These are phyloP conservation scores for Alcis repandata DNA, from an alignment of 2,888 invertebrate species.

Conservation along the genomic window DNA sequence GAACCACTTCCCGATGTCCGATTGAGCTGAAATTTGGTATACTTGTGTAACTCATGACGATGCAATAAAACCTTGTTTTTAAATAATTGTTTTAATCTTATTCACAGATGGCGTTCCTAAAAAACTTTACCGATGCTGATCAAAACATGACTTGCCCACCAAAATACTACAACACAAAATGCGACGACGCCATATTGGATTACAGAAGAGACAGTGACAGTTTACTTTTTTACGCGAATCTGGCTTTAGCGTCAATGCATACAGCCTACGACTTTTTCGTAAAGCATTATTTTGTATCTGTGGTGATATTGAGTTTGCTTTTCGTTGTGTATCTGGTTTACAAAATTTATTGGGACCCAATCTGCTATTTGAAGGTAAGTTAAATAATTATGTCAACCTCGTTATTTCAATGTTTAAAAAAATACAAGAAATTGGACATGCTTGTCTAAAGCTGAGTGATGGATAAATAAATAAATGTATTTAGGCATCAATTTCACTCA, in stretches of 20 bases:
- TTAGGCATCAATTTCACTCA: no score
- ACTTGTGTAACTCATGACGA: no score
- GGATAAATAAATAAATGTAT: no score
- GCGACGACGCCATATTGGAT: conserved; percentile 13
- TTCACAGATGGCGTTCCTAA: conserved; percentile 18
- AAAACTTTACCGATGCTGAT: neutral
- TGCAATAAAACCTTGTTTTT: no score
- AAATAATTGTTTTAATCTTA: neutral
- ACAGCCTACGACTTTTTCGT: neutral
- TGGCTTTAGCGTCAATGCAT: conserved; percentile 1
- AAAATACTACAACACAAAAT: neutral
- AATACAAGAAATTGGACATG: no score
- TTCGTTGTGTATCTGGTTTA: neutral
- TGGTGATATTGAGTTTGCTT: neutral
- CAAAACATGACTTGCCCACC: neutral
- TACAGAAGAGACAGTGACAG: conserved; percentile 2
- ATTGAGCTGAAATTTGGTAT: no score
- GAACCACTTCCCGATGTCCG: no score
- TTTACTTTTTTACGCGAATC: conserved; percentile 10
- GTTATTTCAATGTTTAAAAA: no score
- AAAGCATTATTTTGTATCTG: neutral
- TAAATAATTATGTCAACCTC: neutral
- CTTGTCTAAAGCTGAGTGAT: no score
- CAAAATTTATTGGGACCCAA: conserved; percentile 9
- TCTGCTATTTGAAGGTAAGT: conserved; percentile 17